phyloP scores from a whole-genome alignment of 1,140 invertebrate species.

The Brachionus manjavacas region DNA sequence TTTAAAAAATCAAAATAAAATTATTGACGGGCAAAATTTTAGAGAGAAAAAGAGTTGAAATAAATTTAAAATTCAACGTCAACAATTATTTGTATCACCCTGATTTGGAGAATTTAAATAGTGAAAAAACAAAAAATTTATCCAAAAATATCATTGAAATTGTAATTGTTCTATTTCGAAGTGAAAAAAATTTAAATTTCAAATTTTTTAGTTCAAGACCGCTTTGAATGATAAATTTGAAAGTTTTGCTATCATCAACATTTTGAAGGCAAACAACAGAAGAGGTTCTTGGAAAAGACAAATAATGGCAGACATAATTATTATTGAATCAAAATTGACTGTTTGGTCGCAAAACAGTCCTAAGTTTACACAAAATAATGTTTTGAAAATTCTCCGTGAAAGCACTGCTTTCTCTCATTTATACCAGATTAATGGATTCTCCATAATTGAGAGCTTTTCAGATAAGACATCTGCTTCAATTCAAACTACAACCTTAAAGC shows the following conservation, averaged over 20 bases:
- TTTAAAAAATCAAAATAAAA: neutral
- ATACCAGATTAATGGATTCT: neutral
- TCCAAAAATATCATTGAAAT: neutral
- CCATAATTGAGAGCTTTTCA: neutral
- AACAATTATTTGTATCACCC: slow-evolving; percentile 14
- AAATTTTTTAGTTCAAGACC: neutral
- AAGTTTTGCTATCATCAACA: neutral
- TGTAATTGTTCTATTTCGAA: neutral
- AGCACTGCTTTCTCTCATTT: neutral
- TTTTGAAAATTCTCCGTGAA: neutral
- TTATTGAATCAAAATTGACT: neutral
- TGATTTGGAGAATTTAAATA: neutral
- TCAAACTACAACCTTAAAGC: neutral
- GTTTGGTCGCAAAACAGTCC: neutral
- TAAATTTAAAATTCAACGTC: neutral
- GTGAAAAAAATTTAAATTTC: neutral
- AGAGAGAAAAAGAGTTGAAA: neutral
- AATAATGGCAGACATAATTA: neutral
- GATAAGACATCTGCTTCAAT: neutral
- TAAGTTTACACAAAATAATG: neutral
- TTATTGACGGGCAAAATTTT: neutral
- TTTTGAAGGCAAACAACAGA: neutral
- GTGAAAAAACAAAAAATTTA: neutral
- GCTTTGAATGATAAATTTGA: neutral
- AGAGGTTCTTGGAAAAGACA: neutral